Base-by-base conservation (phyloP, 1,140 invertebrate genomes). In the Tetragnatha versicolor region DNA sequence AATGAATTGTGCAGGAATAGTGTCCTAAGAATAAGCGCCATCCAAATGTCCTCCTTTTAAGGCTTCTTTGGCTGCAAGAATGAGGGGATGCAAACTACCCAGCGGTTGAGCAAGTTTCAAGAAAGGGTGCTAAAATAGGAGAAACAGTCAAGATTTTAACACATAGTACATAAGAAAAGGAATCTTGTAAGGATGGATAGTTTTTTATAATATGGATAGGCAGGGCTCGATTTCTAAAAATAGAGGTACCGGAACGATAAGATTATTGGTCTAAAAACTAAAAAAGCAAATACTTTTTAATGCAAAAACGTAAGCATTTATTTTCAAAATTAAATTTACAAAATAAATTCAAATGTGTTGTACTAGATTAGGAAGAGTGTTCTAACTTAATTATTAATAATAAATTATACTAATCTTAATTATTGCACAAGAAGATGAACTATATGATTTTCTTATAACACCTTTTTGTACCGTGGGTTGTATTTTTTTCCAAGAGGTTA, bases 31-130 rank as follows among this genome's bases (percentile, higher is more conserved):
- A 55, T 66, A 77, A 25, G 45, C 25, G 37, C 49, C 42, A 42
- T 77, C 73, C 37, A 76, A 65, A 53, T 81, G 69, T 55, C 94
- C n/a, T n/a, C n/a, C 92, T 66, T 90, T 89, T 27, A 92, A 86
- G 81, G 92, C 90, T 85, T 89, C 90, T 81, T 92, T 94, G 14
- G 96, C 96, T 29, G 94, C 96, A 84, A 93, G 90, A 80, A 98
- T 98, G 14, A 98, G 89, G 42, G 96, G 95, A 61, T 92, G 93
- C 3, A 98, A 87, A 12, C 93, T 93, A 37, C 88, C 89, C 31
- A 98, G 88, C 81, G 95, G 93, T 84, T 93, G 93, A 75, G 94
- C 92, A 82, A 93, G 91, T 35, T 92, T 88, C 31, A 98, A 87
- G 88, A 99, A 98, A 7, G 91, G 91, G 90, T 98, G 96, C 49